Evolutionary conservation across 1,140 invertebrate genomes (phyloP).

Genomic region (Drosophila willistoni): DNA sequence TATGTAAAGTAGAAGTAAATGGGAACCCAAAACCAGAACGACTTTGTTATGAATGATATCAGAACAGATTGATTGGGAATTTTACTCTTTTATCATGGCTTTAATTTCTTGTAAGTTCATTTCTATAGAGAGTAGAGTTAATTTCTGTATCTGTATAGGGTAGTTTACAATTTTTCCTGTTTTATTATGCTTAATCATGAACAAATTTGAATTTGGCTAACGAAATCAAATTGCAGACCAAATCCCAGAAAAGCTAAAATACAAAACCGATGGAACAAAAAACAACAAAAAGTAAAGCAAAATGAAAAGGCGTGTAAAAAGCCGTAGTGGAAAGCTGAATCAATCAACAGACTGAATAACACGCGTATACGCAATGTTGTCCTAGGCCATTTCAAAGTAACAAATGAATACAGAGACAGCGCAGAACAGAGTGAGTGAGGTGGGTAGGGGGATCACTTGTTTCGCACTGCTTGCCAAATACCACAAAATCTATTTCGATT

Average conservation of each 20-base stretch:
- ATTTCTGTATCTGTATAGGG: too few relatives aligned
- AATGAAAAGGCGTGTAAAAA: conserved; percentile 64
- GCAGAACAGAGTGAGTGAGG: background rate
- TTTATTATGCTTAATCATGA: conserved; percentile 36
- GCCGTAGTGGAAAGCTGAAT: conserved; percentile 59
- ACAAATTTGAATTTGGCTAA: conserved; percentile 50
- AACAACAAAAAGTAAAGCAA: conserved; percentile 58
- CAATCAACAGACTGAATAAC: conserved; percentile 79
- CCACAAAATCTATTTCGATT: conserved; percentile 82
- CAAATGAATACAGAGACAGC: conserved; percentile 59
- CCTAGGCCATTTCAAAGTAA: conserved; percentile 61
- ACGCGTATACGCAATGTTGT: conserved; percentile 79
- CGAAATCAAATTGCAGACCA: conserved; percentile 42
- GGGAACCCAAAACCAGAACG: background rate
- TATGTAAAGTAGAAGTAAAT: background rate
- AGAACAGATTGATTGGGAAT: too few relatives aligned
- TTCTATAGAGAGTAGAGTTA: too few relatives aligned
- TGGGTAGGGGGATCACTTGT: conserved; percentile 35
- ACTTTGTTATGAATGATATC: background rate
- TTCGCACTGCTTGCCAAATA: conserved; percentile 79
- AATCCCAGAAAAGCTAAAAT: conserved; percentile 34
- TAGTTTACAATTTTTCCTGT: conserved; percentile 30
- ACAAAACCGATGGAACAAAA: conserved; percentile 30
- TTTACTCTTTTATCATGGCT: too few relatives aligned
- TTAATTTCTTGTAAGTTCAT: too few relatives aligned